Evolutionary conservation across 2,797 vertebrate genomes (phyloP).

Genomic region (Cyprinodon diabolis): DNA sequence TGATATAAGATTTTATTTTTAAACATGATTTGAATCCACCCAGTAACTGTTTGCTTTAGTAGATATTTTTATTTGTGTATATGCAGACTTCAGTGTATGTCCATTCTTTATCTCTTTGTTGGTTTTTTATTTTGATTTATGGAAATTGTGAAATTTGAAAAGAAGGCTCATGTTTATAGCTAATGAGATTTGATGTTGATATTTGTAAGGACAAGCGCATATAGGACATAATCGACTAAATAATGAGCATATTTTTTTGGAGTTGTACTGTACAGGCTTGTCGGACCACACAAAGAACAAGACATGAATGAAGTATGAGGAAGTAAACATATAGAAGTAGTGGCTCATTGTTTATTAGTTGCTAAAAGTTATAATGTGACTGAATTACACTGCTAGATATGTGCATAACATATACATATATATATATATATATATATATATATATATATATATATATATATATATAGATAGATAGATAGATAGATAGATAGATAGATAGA

Average conservation of each 20-base stretch:
- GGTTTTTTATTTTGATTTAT: slow-evolving; percentile 17
- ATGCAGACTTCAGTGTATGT: slow-evolving; percentile 3
- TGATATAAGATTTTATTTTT: slow-evolving; percentile 3
- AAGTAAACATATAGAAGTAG: not conserved
- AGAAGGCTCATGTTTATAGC: slow-evolving; percentile 43
- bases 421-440: too few relatives aligned
- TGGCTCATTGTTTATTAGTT: not conserved
- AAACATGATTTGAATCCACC: slow-evolving; percentile 32
- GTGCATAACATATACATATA: not conserved
- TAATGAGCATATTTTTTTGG: slow-evolving; percentile 35
- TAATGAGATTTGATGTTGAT: slow-evolving; percentile 26
- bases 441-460: too few relatives aligned
- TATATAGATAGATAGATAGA: too few relatives aligned
- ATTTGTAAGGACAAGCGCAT: slow-evolving; percentile 51
- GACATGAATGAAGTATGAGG: not conserved
- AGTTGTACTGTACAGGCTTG: slow-evolving; percentile 24
- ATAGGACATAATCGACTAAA: slow-evolving; percentile 17
- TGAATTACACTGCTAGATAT: slow-evolving; percentile 1
- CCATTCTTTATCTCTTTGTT: not conserved
- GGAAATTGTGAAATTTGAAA: slow-evolving; percentile 28
- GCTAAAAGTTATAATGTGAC: not conserved
- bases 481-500: too few relatives aligned
- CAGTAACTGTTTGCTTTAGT: slow-evolving; percentile 40
- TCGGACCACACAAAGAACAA: slow-evolving; percentile 22
- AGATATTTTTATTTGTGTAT: slow-evolving; percentile 26